Percentiles rank a stretch among this genome's conserved stretches.
phyloP scores from a whole-genome alignment of 2,113 vertebrate genomes.

The Osmerus eperlanus region DNA sequence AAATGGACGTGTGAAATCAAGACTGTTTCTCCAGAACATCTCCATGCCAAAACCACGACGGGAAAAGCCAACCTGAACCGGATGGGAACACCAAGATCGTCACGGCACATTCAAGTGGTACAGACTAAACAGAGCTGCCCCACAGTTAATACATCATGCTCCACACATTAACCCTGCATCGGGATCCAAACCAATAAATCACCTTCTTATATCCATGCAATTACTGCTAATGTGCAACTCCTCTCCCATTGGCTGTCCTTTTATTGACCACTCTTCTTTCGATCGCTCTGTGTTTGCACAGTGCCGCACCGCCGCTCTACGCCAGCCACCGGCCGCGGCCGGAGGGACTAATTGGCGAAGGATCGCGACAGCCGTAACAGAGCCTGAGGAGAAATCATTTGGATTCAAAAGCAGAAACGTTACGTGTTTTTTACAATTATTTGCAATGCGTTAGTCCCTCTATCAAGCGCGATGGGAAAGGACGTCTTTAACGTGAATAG shows the following conservation, averaged over 20 bases:
- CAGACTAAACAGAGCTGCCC: neutral
- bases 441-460: too few relatives aligned
- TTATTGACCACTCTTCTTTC: conserved; percentile 60
- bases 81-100: conserved; percentile 12
- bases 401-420: neutral
- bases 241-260: conserved; percentile 48
- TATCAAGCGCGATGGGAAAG: too few relatives aligned
- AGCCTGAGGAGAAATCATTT: too few relatives aligned
- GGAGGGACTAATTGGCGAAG: neutral
- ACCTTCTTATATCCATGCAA: conserved; percentile 59
- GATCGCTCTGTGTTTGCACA: conserved; percentile 40
- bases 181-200: conserved; percentile 64
- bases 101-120: neutral
- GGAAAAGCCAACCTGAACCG: neutral
- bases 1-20: too few relatives aligned
- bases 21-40: too few relatives aligned
- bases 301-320: conserved; percentile 20
- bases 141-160: conserved; percentile 57
- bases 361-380: neutral
- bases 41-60: too few relatives aligned
- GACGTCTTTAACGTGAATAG: too few relatives aligned
- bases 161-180: conserved; percentile 64
- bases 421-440: neutral
- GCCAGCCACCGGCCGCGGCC: neutral
- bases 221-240: conserved; percentile 63